A percentile compares a stretch with the other conserved stretches of the same genome.
These are phyloP conservation scores for Ichneumoninae sp. DNA, from an alignment of 2,888 invertebrate species.

Conservation along the genomic window DNA sequence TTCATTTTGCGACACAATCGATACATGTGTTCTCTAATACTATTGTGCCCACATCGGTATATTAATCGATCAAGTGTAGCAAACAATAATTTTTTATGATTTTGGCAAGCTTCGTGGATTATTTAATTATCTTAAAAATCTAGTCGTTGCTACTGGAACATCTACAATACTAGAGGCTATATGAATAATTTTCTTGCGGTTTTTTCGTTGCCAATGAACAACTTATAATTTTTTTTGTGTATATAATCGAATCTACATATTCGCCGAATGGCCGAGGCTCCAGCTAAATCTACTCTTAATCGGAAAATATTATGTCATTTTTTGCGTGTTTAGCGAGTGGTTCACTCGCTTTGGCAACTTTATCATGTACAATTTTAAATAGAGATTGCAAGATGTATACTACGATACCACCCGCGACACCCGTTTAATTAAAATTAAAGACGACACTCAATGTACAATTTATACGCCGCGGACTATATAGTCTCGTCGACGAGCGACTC, in stretches of 20 bases:
- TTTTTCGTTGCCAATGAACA: constrained; percentile 13
- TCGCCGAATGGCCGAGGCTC: constrained; percentile 16
- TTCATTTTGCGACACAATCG: constrained; percentile 47
- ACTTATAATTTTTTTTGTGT: constrained; percentile 15
- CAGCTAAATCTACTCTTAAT: constrained; percentile 33
- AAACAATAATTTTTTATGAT: constrained; percentile 58
- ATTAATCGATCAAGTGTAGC: constrained; percentile 44
- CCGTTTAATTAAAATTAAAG: constrained; percentile 20
- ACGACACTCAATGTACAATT: constrained; percentile 49
- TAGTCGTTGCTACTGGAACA: constrained; percentile 40
- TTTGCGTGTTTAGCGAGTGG: constrained; percentile 28
- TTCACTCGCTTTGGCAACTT: constrained; percentile 44
- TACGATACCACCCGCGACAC: background rate
- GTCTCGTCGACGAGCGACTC: constrained; percentile 28
- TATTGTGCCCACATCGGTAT: constrained; percentile 56
- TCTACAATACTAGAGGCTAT: constrained; percentile 36
- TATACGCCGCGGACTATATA: constrained; percentile 4
- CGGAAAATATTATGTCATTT: constrained; percentile 56
- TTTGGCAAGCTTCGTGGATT: constrained; percentile 68
- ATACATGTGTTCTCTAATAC: constrained; percentile 61
- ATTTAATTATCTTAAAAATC: constrained; percentile 32
- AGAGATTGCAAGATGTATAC: constrained; percentile 2
- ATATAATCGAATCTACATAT: constrained; percentile 38
- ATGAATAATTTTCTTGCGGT: constrained; percentile 34
- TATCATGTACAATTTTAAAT: constrained; percentile 50